Conservation (phyloP, 2,888 invertebrate species). For the Noctuana brunneofusca region DNA sequence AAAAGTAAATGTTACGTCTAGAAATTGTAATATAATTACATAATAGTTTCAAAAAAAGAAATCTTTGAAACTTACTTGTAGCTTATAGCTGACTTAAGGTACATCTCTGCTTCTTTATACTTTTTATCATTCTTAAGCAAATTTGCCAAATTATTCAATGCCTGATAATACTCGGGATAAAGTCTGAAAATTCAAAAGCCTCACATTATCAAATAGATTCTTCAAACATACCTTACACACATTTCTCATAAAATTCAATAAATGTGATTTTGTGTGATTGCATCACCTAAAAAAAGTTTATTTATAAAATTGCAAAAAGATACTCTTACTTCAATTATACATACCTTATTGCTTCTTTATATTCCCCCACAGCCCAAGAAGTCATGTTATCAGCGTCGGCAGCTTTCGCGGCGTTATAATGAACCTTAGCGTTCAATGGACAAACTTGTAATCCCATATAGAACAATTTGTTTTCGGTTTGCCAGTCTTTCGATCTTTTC, state of each 20-base stretch:
- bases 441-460: constrained; percentile 92
- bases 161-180: constrained; percentile 93
- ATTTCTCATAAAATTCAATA: background rate
- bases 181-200: constrained; percentile 70
- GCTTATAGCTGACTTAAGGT: constrained; percentile 87
- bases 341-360: constrained; percentile 89
- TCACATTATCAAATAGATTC: too few relatives aligned
- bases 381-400: constrained; percentile 89
- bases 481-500: constrained; percentile 90
- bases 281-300: too few relatives aligned
- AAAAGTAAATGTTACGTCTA: too few relatives aligned
- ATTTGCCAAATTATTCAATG: constrained; percentile 97
- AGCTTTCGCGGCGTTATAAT: constrained; percentile 95
- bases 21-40: too few relatives aligned
- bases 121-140: constrained; percentile 88
- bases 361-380: constrained; percentile 88
- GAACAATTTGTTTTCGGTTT: constrained; percentile 90
- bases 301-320: background rate
- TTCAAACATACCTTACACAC: too few relatives aligned
- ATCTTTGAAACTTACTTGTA: constrained; percentile 86
- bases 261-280: too few relatives aligned
- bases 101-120: constrained; percentile 87
- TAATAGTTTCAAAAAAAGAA: too few relatives aligned
- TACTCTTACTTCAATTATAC: background rate
- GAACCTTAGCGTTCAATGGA: constrained; percentile 96